Evolutionary conservation across 2,888 invertebrate genomes (phyloP).

Genomic region (Volucella zonaria): DNA sequence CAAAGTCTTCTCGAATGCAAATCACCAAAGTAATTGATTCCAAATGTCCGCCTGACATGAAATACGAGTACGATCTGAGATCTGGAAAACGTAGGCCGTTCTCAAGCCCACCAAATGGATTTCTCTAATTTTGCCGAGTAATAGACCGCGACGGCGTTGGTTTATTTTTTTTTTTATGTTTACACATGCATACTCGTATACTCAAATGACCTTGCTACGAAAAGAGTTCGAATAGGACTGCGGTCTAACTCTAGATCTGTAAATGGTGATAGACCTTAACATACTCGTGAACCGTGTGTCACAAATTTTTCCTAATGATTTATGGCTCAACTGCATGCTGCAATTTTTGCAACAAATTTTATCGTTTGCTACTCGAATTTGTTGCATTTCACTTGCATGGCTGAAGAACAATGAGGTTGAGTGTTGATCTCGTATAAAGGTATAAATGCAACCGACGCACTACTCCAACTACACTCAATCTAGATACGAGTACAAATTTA

Average conservation of each 20-base stretch:
- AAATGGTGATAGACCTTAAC: conserved; percentile 41
- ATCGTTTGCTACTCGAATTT: not conserved
- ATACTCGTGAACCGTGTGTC: conserved; percentile 48
- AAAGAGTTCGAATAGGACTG: not conserved
- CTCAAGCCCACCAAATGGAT: conserved; percentile 32
- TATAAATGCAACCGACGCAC: conserved; percentile 19
- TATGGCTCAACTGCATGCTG: conserved; percentile 49
- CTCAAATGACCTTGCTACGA: conserved; percentile 46
- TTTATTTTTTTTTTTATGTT: not conserved
- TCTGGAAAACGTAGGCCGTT: conserved; percentile 6
- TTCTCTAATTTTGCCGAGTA: conserved; percentile 48
- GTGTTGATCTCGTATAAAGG: conserved; percentile 8
- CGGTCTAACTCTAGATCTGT: conserved; percentile 28
- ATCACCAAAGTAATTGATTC: conserved; percentile 64
- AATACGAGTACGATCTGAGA: conserved; percentile 24
- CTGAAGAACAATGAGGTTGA: conserved; percentile 8
- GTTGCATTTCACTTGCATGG: not conserved
- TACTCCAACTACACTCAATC: conserved; percentile 32
- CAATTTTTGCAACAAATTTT: conserved; percentile 36
- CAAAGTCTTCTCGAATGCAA: conserved; percentile 53
- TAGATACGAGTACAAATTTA: conserved; percentile 27
- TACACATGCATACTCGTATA: not conserved
- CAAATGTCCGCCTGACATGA: conserved; percentile 67
- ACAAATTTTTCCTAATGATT: conserved; percentile 32
- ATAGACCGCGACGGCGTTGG: conserved; percentile 52